Conservation (phyloP, 2,113 vertebrate genomes). For the Diadophis punctatus region DNA sequence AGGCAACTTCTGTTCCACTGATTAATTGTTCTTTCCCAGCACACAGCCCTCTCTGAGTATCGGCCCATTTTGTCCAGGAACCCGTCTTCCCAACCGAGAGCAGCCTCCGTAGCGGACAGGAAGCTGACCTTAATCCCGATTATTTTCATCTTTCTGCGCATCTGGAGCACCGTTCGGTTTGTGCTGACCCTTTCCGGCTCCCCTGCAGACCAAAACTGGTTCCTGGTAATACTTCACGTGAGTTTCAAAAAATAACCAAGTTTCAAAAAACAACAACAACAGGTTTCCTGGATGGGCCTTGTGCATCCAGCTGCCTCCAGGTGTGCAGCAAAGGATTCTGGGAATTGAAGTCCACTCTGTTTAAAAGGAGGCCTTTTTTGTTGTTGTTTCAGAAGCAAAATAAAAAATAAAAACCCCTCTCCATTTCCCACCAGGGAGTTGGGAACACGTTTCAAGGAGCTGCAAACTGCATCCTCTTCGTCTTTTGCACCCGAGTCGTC, state of each 20-base stretch:
- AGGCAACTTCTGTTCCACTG: too few species aligned
- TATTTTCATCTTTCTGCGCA: constrained; percentile 87
- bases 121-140: constrained; percentile 91
- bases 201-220: constrained; percentile 67
- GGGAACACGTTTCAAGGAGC: constrained; percentile 96
- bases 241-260: constrained; percentile 44
- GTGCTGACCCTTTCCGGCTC: constrained; percentile 82
- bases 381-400: neutral
- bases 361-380: neutral
- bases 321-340: neutral
- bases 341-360: neutral
- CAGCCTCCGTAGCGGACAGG: constrained; percentile 78
- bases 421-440: constrained; percentile 74
- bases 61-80: constrained; percentile 80
- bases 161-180: constrained; percentile 94
- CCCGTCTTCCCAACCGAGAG: constrained; percentile 56
- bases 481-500: constrained; percentile 78
- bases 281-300: neutral
- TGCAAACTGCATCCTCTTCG: constrained; percentile 94
- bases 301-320: neutral
- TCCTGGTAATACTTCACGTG: constrained; percentile 88
- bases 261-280: neutral
- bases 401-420: neutral
- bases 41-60: constrained; percentile 86
- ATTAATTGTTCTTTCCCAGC: constrained; percentile 74